Percentiles rank a stretch among this genome's conserved stretches.
Conservation (phyloP, 92 coral and sea anemone genomes). For the Virgularia gustaviana region DNA sequence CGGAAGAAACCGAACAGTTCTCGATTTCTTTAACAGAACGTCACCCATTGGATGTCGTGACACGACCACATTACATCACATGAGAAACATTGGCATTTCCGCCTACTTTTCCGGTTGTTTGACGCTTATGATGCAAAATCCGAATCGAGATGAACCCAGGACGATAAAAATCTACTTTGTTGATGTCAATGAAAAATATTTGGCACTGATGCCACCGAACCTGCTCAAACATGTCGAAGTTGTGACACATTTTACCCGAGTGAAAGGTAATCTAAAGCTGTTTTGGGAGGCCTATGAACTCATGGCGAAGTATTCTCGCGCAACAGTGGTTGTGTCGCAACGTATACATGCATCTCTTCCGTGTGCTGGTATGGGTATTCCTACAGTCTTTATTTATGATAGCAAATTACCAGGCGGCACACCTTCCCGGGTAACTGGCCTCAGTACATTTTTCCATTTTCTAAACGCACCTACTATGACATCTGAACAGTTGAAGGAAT, state of each 20-base stretch:
- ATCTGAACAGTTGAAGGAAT: constrained; percentile 10
- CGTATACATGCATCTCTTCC: constrained; percentile 29
- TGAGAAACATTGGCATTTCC: not conserved
- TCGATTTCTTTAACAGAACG: not conserved
- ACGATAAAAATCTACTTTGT: constrained; percentile 21
- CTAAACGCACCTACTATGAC: constrained; percentile 20
- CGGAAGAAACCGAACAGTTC: not conserved
- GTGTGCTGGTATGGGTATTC: constrained; percentile 47
- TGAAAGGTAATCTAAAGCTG: not conserved
- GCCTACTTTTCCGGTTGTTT: not conserved
- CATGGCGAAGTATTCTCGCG: constrained; percentile 22
- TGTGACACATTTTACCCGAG: not conserved
- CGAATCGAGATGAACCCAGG: not conserved
- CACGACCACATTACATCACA: not conserved
- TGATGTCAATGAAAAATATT: constrained; percentile 7
- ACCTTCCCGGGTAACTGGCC: not conserved
- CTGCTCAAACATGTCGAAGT: constrained; percentile 10
- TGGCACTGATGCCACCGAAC: constrained; percentile 13
- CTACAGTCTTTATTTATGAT: constrained; percentile 22
- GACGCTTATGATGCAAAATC: constrained; percentile 11
- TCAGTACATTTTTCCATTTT: constrained; percentile 19
- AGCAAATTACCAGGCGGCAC: constrained; percentile 15
- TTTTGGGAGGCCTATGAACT: constrained; percentile 26
- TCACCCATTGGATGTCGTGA: constrained; percentile 46
- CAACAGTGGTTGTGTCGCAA: constrained; percentile 36